Base-by-base conservation (phyloP, 2,888 invertebrate genomes). In the Fissipunctia ypsillon region DNA sequence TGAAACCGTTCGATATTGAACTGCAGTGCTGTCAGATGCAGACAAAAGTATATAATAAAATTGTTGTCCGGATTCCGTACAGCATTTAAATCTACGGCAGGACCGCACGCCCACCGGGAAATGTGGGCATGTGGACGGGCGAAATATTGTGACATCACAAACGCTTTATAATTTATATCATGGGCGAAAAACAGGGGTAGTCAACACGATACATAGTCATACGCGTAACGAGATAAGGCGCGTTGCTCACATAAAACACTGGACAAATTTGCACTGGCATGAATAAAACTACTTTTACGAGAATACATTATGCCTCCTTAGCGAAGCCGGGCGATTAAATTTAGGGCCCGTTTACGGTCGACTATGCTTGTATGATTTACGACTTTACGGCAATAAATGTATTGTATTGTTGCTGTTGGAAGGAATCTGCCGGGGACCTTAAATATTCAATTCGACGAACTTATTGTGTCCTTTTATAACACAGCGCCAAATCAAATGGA, bases 241-340 rank as follows among this genome's bases (percentile, higher is more conserved):
- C 70, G 73, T 73, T 68, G 43, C 60, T 48, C 59, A 48, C 74
- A 84, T 84, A 84, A 86, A 84, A 76, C 72, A 75, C 81, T 72
- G 84, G 70, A 86, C 84, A 85, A 83, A 87, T 89, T 87, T 84
- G 87, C 87, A 85, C 68, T 84, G 81, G 75, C 79, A 80, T 81
- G 81, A 86, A 87, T 88, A 87, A 84, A 88, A 90, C 88, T 90
- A 89, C 87, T 87, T 91, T 92, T 89, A 91, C 87, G 88, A 87
- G 85, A 81, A 82, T 80, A 87, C 84, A 83, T 87, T 79, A 86
- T 70, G 63, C 73, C 84, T 88, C 81, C 85, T 91, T 89, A 89
- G 89, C 88, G 80, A 73, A 83, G 85, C 81, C 80, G 78, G 78
- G 73, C 90, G 89, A 91, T 93, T 91, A 91, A 90, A 89, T 91